A percentile compares a stretch with the other conserved stretches of the same genome.
Conservation (phyloP, 2,797 vertebrate species). For the Zalophus californianus region DNA sequence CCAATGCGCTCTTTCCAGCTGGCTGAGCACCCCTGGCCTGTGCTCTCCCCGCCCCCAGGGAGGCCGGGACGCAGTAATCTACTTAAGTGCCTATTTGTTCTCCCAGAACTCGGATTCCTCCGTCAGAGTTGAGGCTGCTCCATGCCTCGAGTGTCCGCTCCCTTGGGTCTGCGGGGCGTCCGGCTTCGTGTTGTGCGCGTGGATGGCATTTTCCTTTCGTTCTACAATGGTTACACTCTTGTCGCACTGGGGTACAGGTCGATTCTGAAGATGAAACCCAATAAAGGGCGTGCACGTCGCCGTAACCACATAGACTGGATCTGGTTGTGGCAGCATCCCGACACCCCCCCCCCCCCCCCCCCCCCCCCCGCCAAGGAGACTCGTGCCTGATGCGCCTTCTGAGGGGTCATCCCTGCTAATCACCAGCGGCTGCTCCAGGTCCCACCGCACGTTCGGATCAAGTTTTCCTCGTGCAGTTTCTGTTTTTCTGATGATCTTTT, state of each 20-base stretch:
- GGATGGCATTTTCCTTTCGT: accelerated
- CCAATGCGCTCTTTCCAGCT: background rate
- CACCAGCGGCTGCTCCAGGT: background rate
- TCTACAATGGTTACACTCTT: accelerated
- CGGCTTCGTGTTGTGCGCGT: accelerated
- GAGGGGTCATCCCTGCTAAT: background rate
- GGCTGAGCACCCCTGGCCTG: too few relatives aligned
- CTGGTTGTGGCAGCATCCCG: background rate
- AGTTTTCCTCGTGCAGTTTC: background rate
- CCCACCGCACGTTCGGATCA: accelerated
- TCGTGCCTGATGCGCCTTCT: background rate
- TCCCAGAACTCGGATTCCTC: background rate
- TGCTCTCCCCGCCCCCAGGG: accelerated
- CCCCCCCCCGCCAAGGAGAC: background rate
- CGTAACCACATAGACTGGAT: accelerated
- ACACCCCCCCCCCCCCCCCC: background rate
- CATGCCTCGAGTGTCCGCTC: accelerated
- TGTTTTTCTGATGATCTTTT: background rate
- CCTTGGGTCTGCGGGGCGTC: too few relatives aligned
- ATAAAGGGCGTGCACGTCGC: accelerated
- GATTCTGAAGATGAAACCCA: background rate
- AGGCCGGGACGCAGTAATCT: accelerated
- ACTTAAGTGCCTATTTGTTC: accelerated
- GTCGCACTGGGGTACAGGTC: accelerated
- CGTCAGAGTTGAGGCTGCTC: background rate